A percentile compares a stretch with the other conserved stretches of the same genome.
phyloP scores from a whole-genome alignment of 2,888 invertebrate species.

The Alcis repandata region DNA sequence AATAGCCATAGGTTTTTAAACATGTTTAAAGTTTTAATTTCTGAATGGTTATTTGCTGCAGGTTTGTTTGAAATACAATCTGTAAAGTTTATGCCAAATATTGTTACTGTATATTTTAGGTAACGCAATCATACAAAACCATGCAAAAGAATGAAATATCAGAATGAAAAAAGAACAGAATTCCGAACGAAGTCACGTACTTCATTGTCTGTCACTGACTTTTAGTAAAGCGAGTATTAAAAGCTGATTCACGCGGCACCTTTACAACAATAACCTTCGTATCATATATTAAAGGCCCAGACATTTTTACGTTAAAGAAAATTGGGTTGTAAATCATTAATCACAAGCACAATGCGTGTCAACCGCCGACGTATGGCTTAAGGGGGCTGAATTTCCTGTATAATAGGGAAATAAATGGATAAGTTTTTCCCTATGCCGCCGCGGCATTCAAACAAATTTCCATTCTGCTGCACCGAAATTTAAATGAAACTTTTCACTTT shows the following conservation, averaged over 20 bases:
- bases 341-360: constrained; percentile 83
- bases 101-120: too few relatives aligned
- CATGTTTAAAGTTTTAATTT: too few relatives aligned
- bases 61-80: too few relatives aligned
- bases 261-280: constrained; percentile 46
- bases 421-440: constrained; percentile 53
- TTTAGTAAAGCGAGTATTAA: constrained; percentile 33
- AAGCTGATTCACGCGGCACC: constrained; percentile 42
- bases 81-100: too few relatives aligned
- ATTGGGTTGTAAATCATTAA: constrained; percentile 81
- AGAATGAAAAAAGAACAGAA: background rate
- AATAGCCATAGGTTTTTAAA: too few relatives aligned
- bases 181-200: constrained; percentile 36
- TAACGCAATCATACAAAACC: too few relatives aligned
- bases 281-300: constrained; percentile 55
- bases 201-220: constrained; percentile 42
- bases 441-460: constrained; percentile 31
- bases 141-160: background rate
- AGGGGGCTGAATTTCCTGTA: constrained; percentile 75
- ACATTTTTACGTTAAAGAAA: constrained; percentile 74
- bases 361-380: constrained; percentile 73
- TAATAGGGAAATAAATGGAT: constrained; percentile 81
- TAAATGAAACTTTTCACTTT: constrained; percentile 18
- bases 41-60: too few relatives aligned
- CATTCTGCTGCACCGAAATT: constrained; percentile 13